A percentile compares a stretch with the other conserved stretches of the same genome.
Conservation (phyloP, 2,113 vertebrate species). For the Protomyctophum bolini region DNA sequence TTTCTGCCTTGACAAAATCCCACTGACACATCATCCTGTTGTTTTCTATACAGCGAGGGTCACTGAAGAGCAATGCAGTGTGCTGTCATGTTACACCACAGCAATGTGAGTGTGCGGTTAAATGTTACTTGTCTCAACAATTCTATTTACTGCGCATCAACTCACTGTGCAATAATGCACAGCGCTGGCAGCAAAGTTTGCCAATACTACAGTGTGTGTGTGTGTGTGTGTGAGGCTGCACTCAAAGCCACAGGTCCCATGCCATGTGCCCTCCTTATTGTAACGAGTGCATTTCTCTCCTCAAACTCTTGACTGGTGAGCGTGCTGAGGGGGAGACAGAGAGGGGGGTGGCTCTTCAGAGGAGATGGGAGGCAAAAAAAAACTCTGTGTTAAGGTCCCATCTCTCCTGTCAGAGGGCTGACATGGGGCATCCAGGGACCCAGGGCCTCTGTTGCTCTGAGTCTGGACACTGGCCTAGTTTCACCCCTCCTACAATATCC, state of each 20-base stretch:
- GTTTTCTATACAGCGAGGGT: no score
- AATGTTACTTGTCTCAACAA: constrained; percentile 41
- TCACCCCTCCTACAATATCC: constrained; percentile 54
- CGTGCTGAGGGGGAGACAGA: constrained; percentile 40
- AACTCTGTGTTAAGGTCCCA: constrained; percentile 73
- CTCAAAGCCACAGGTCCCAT: constrained; percentile 77
- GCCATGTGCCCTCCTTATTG: constrained; percentile 82
- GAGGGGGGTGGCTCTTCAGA: constrained; percentile 67
- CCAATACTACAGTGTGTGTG: constrained; percentile 47
- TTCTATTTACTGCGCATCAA: constrained; percentile 66
- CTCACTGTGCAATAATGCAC: constrained; percentile 55
- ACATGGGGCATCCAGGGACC: constrained; percentile 76
- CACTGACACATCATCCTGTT: no score
- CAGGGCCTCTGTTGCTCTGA: constrained; percentile 71
- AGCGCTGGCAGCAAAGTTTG: constrained; percentile 63
- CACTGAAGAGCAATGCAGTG: constrained; percentile 4
- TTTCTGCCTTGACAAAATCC: no score
- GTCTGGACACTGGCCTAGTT: constrained; percentile 83
- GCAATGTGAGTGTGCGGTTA: background rate
- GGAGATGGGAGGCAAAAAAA: constrained; percentile 59
- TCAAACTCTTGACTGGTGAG: constrained; percentile 78
- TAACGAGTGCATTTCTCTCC: constrained; percentile 80
- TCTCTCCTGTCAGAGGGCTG: constrained; percentile 79
- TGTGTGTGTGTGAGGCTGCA: constrained; percentile 62
- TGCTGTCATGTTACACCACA: constrained; percentile 26